Evolutionary conservation across 2,113 vertebrate genomes (phyloP).

Genomic region (Platycercus adscitus): DNA sequence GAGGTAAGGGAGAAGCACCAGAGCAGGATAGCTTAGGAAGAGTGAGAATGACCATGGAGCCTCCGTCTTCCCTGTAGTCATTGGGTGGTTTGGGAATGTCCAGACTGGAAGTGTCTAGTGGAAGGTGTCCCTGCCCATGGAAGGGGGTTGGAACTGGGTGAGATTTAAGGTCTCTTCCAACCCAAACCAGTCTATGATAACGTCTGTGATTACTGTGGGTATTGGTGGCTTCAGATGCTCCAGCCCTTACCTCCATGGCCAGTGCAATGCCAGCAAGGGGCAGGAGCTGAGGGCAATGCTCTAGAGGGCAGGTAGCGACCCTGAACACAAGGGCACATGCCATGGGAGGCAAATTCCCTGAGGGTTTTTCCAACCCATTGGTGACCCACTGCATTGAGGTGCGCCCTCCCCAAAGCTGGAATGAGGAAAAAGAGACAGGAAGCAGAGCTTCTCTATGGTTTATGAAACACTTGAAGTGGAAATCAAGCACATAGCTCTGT

Average conservation of each 20-base stretch:
- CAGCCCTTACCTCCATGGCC: background rate
- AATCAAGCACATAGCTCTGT: background rate
- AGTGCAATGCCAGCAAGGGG: background rate
- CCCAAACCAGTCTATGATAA: background rate
- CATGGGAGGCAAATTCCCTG: background rate
- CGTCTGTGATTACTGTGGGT: background rate
- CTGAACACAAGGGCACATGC: fast-evolving
- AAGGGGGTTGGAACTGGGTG: background rate
- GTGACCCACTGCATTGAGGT: background rate
- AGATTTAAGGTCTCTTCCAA: background rate
- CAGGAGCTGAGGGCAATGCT: background rate
- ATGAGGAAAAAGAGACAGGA: background rate
- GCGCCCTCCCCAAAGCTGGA: background rate
- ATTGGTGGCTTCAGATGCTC: background rate
- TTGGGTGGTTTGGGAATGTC: background rate
- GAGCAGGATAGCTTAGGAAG: background rate
- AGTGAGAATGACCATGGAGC: fast-evolving
- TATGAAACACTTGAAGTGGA: background rate
- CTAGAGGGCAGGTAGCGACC: background rate
- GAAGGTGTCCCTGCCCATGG: background rate
- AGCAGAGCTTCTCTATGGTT: background rate
- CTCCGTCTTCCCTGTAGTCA: fast-evolving
- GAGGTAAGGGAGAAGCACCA: background rate
- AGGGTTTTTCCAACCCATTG: background rate
- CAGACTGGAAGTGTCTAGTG: background rate